Evolutionary conservation across 2,797 vertebrate genomes (phyloP).

Genomic region (Spinibarbus caldwelli): DNA sequence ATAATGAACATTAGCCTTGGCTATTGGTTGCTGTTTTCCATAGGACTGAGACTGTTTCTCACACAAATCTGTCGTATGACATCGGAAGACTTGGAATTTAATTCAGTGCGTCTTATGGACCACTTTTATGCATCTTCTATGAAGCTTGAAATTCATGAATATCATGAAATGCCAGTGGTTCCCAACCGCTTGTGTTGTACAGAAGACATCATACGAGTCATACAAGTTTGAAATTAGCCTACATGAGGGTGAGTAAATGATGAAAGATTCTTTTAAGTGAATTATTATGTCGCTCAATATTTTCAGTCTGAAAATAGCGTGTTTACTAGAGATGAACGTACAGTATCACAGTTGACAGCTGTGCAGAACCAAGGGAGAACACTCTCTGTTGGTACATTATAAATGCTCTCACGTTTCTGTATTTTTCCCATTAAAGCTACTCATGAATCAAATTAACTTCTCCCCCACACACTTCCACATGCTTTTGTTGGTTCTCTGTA

Average conservation of each 20-base stretch:
- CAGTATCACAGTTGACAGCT: conserved; percentile 66
- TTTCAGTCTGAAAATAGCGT: conserved; percentile 1
- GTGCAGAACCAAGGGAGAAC: conserved; percentile 63
- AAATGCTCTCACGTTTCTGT: conserved; percentile 71
- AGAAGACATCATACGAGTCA: background rate
- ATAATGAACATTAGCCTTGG: background rate
- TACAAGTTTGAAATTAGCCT: background rate
- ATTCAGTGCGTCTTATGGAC: background rate
- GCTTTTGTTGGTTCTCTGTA: no score
- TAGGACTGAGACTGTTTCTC: background rate
- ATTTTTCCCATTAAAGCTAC: conserved; percentile 78
- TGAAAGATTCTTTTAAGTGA: background rate
- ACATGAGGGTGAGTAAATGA: background rate
- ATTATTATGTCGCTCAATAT: background rate
- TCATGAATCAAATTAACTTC: conserved; percentile 79
- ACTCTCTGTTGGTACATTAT: conserved; percentile 67
- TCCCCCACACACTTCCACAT: conserved; percentile 7
- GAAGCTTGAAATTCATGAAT: background rate
- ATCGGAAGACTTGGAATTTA: background rate
- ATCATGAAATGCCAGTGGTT: background rate
- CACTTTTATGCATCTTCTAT: background rate
- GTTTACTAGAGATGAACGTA: background rate
- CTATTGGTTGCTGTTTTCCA: background rate
- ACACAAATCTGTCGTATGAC: background rate
- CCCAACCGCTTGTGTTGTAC: background rate